These are phyloP conservation scores for Carcina quercana DNA, from an alignment of 2,888 invertebrate species.

Conservation along the genomic window DNA sequence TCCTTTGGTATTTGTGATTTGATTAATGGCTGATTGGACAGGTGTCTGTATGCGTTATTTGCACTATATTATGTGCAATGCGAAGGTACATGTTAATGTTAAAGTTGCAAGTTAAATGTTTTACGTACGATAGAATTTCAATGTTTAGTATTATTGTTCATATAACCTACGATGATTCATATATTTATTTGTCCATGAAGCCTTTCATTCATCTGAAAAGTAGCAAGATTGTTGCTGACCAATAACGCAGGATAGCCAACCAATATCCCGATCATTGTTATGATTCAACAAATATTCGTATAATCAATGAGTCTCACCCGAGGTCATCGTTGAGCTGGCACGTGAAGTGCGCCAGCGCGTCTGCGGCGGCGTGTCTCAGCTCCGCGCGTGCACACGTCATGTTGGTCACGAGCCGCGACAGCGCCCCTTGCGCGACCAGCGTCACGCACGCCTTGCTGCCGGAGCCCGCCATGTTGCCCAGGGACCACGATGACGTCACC, in stretches of 20 bases:
- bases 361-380: constrained; percentile 36
- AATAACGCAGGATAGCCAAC: background rate
- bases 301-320: constrained; percentile 28
- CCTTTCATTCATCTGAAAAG: too few species aligned
- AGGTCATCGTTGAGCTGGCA: constrained; percentile 36
- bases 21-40: too few species aligned
- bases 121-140: too few species aligned
- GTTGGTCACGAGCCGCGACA: constrained; percentile 29
- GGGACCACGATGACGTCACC: constrained; percentile 50
- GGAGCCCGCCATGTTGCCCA: constrained; percentile 53
- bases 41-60: too few species aligned
- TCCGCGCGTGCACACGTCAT: constrained; percentile 15
- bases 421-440: constrained; percentile 39
- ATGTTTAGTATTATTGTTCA: too few species aligned
- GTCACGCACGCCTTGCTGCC: constrained; percentile 27
- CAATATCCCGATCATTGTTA: background rate
- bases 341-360: constrained; percentile 43
- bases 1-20: too few species aligned
- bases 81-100: too few species aligned
- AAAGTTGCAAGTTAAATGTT: too few species aligned
- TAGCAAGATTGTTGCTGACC: background rate
- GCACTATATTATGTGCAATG: too few species aligned
- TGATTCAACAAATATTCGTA: background rate
- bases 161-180: too few species aligned
- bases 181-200: too few species aligned